Base-by-base conservation (phyloP, 1,140 invertebrate genomes). In the Drosophila santomea region DNA sequence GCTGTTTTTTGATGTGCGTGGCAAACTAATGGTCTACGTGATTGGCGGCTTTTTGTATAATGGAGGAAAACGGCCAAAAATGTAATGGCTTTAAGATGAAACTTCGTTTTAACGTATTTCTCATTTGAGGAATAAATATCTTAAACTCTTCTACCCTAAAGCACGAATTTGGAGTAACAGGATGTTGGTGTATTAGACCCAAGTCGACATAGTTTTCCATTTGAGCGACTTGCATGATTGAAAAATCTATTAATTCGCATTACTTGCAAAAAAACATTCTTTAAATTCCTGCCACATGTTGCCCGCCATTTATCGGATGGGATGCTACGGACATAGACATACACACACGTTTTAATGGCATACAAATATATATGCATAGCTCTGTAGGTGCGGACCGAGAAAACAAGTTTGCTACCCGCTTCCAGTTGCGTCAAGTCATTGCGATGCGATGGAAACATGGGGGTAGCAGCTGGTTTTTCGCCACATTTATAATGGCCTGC, bases 381-480 rank as follows among this genome's bases (percentile, higher is more conserved):
- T 23, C 23, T 58, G 47, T 47, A 59, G 69, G 64, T 84, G 74
- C 57, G 62, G 71, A 44, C 50, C 48, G 41, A 52, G 52, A 54
- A 73, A 79, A 79, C 75, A 23, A 62, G 79, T 84, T 85, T 74
- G 47, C 85, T 80, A 90, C 84, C 84, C 85, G 85, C 73, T 85
- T 85, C 44, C 71, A 89, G 66, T 68, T 76, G 85, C 64, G 62
- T 59, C 85, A 73, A 80, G 77, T 80, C 77, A 89, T 73, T 72
- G 61, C 62, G 67, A 43, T 47, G 48, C 71, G 67, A 79, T 80
- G 76, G 71, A 78, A 67, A 67, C 63, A 89, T 89, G 85, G 85
- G 85, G 85, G 84, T 89, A 79, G 85, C 84, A 89, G 80, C 84
- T 78, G 77, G 57, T 81, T 81, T 86, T 82, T 88, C 56, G 78